Evolutionary conservation across 2,797 vertebrate genomes (phyloP), one percentile per base, ranked within the genome.

Genomic region (Euphonia xanthogaster): DNA sequence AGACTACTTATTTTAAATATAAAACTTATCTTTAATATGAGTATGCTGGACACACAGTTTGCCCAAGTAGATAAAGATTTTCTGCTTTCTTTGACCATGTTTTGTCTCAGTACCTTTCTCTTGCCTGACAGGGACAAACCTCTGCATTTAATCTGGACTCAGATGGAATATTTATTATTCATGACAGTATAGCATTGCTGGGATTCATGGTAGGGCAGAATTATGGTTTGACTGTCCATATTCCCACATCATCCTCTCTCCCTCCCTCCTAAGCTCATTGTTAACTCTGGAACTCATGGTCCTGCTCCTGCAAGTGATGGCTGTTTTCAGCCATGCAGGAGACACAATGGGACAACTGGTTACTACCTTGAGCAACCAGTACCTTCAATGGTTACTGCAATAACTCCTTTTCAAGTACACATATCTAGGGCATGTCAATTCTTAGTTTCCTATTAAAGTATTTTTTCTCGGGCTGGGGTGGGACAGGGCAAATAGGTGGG

Each of bases 401-500:
- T 22, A 78, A 47, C 1, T 17, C 9, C 30, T 81, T 70, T 70
- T 51, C 4, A 47, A 47, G 1, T 58, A 10, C 31, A 37, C 6
- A 7, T 21, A 6, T 42, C 62, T 72, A 14, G 44, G 70, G 58
- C 5, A 51, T 15, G 10, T 9, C 20, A 16, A 25, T 89, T 81
- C 11, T 71, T 50, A 66, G 3, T 12, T 93, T 84, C 31, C 9
- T 45, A 17, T 25, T 40, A 40, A 80, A 55, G 3, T 31, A 54
- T 5, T 6, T 70, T 65, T 48, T 76, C 3, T 27, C 1, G 0
- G n/a, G 33, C 3, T 1, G n/a, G 22, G 2, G 1, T 7, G 10
- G 13, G 10, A 19, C 2, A 6, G 6, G 9, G 17, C 7, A 63
- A 25, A 10, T 0, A 0, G 1, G 2, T 11, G 6, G 5, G 9